Percentiles rank a stretch among this genome's conserved stretches.
Evolutionary conservation across 1,140 invertebrate species (phyloP).

Genomic region (Drosophila grimshawi): DNA sequence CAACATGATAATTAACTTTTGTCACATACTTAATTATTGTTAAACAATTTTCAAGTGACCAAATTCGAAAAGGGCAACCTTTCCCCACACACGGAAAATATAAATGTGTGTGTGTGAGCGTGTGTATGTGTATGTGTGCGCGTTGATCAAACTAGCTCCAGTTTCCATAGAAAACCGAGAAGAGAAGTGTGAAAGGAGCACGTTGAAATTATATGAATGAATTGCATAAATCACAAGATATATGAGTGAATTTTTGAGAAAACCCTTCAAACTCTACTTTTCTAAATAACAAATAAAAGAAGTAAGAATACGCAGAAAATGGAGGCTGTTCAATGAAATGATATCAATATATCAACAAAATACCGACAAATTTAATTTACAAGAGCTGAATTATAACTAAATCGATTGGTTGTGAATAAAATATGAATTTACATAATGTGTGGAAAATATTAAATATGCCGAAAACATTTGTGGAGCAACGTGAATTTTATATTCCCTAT

Average conservation of each 20-base stretch:
- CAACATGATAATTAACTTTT: conserved; percentile 23
- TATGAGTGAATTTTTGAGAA: neutral
- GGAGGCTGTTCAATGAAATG: no score
- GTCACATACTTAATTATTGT: conserved; percentile 21
- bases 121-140: neutral
- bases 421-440: no score
- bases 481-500: no score
- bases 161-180: neutral
- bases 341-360: no score
- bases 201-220: conserved; percentile 3
- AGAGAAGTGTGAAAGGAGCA: neutral
- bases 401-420: no score
- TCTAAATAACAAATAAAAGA: neutral
- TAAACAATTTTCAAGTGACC: conserved; percentile 18
- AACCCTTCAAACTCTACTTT: neutral
- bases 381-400: no score
- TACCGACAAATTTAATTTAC: no score
- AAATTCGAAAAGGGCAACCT: neutral
- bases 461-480: no score
- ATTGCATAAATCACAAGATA: conserved; percentile 12
- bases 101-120: conserved; percentile 9
- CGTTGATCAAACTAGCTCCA: neutral
- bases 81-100: neutral
- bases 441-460: no score
- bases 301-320: neutral